Evolutionary conservation across 2,888 invertebrate genomes (phyloP), one percentile per base, ranked within the genome.

Genomic region (Acleris laterana): DNA sequence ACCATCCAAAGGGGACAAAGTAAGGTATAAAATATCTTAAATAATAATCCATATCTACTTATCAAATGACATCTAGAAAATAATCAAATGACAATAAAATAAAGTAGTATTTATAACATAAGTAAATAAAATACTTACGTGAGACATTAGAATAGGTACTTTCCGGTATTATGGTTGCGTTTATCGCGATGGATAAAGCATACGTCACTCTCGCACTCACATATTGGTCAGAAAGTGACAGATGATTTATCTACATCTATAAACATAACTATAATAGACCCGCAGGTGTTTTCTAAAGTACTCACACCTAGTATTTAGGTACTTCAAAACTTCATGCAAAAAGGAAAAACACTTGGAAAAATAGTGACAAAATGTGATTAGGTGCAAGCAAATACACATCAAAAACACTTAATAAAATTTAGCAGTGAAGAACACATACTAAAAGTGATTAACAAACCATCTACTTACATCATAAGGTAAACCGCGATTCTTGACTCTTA

Each of bases 391-490:
- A 20, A 61, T 16, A n/a, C 11, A 60, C 38, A 59, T 48, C 44
- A 38, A 17, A 44, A 28, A 64, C 52, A 60, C 42, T 49, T 19
- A 20, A 53, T 13, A 2, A 42, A 42, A 49, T 28, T 50, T 46
- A 50, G 28, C 55, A 22, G 42, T 55, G 67, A 53, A 56, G n/a
- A 42, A 56, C 55, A 53, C 17, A 1, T 20, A 49, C 52, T 63
- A 57, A 28, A 19, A 50, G 63, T 53, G 53, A 3, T 51, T 42
- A 60, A 57, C 52, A 49, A 58, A 50, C 16, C 49, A 53, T 63
- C 73, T 73, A 74, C 69, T 72, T 71, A 71, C 68, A 60, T 74
- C 73, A 74, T 72, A 73, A 72, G 73, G 63, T 64, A 50, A 62
- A 67, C 72, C 66, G 62, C 61, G 62, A 22, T 62, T 51, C 53